Base-by-base conservation (phyloP, 1,140 invertebrate genomes). In the Drosophila orosa region DNA sequence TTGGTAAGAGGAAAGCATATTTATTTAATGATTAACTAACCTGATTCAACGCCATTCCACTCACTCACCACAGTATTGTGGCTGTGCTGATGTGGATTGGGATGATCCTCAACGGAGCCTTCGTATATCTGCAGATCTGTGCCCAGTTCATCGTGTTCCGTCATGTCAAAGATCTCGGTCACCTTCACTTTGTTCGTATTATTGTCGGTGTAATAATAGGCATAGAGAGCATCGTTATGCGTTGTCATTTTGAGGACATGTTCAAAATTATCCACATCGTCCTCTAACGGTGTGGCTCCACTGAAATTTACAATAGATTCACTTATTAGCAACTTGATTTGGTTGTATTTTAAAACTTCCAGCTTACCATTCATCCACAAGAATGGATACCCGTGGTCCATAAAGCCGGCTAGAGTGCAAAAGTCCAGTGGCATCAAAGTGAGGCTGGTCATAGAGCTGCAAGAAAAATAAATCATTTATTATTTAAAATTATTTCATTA, bases 171-270 rank as follows among this genome's bases (percentile, higher is more conserved):
- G 77, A 98, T 97, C 93, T 98, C 96, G 3, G 96, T 97, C 63
- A 98, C 95, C 92, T 96, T 96, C 47, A 96, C 94, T 93, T 96
- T 96, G 91, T 97, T 96, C 7, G 90, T 91, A 86, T 96, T 95
- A 83, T 97, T 95, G 85, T 97, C 96, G 86, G 96, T 95, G 87
- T 98, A 98, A 92, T 98, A 97, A 92, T 97, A 98, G 1, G 97
- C 95, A 93, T 98, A 96, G 3, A 98, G 92, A 7, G 97, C 95
- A 76, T 98, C 97, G 90, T 97, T 96, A 73, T 97, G 95, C 33
- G 95, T 93, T 8, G 97, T 96, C 55, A 96, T 95, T 92, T 96
- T 95, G 19, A 98, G 93, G 76, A 98, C 96, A 92, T 97, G 95
- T 68, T 98, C 96, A 91, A 98, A 97, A 3, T 96, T 96, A 85